These are phyloP conservation scores for Chinchilla lanigera DNA, from an alignment of 2,113 vertebrate species.

Conservation along the genomic window DNA sequence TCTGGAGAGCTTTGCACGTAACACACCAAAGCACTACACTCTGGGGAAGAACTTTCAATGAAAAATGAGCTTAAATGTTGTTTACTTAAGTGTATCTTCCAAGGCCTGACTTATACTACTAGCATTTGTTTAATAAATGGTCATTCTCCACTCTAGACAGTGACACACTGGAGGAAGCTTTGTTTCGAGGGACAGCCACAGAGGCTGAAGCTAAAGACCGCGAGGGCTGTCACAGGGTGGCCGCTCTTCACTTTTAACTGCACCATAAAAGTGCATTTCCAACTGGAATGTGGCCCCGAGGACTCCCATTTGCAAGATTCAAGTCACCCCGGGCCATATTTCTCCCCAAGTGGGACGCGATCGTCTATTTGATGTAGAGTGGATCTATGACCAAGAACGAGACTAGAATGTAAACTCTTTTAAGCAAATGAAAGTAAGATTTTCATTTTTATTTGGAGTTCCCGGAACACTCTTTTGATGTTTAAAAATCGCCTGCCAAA, in stretches of 20 bases:
- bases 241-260: neutral
- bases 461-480: neutral
- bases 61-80: neutral
- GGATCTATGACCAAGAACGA: neutral
- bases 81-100: neutral
- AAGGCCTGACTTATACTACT: neutral
- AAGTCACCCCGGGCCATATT: neutral
- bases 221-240: accelerated
- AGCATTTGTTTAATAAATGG: conserved; percentile 50
- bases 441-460: conserved; percentile 39
- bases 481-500: conserved; percentile 31
- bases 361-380: neutral
- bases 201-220: neutral
- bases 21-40: no score
- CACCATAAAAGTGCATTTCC: neutral
- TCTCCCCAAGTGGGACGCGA: neutral
- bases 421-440: neutral
- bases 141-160: neutral
- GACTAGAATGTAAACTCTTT: neutral
- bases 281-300: neutral
- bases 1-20: neutral
- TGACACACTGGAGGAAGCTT: neutral
- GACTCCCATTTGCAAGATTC: neutral
- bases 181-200: neutral
- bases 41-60: no score